Base-by-base conservation (phyloP, 1,140 invertebrate genomes). In the Dinoponera quadriceps region DNA sequence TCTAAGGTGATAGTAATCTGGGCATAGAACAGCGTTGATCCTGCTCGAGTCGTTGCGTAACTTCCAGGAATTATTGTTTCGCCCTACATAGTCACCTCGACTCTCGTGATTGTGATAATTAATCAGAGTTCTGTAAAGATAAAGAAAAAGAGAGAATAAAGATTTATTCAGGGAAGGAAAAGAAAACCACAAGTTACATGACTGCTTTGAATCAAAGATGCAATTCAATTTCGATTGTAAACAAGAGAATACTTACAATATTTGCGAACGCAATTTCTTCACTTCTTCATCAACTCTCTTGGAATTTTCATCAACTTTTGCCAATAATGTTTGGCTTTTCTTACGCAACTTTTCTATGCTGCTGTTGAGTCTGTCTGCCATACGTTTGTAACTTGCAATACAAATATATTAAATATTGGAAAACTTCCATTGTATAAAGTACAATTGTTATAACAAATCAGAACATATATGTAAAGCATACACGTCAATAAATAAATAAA, bases 41-140 rank as follows among this genome's bases (percentile, higher is more conserved):
- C 77, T 75, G 1, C 78, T 80, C 0, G 82, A 90, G 68, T 92
- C 82, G 55, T 92, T 91, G 14, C 86, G 63, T 38, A 88, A 81
- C 49, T 75, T 88, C 85, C 88, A 90, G 54, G 63, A 82, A 16
- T 72, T 25, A 62, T 4, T 65, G 13, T 73, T 69, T 72, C 16
- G 55, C 80, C 1, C 0, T 0, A 4, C 2, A 38, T 13, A 27
- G 66, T 33, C 11, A 2, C 20, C 22, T 27, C 55, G 4, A 3
- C 0, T 29, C 51, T 29, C 75, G 65, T 63, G 16, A 77, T 71
- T 69, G 11, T 13, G 16, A 27, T 2, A 66, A 55, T 74, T 18
- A 14, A 48, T 48, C 0, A 57, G 72, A 65, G 29, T 29, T 63
- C 90, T 91, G 75, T 4, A 89, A 86, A 55, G 13, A 84, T 44